A percentile compares a stretch with the other conserved stretches of the same genome.
Conservation (phyloP, 2,113 vertebrate genomes). For the Embiotoca jacksoni region DNA sequence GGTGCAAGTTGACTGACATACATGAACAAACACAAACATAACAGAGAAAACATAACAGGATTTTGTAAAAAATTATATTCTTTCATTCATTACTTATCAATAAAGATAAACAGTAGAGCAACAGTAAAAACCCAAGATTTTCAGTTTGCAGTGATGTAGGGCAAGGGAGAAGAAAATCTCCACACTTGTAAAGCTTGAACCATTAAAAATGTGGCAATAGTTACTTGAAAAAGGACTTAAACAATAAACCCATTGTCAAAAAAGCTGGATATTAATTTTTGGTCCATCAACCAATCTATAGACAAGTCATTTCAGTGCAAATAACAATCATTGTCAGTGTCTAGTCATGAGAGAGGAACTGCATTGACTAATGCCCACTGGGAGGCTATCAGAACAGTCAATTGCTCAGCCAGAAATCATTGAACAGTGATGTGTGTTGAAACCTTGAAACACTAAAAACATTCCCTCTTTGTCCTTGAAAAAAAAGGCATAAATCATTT, state of each 20-base stretch:
- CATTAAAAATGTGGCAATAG: no score
- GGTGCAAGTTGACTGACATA: not conserved
- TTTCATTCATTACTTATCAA: not conserved
- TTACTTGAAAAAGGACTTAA: no score
- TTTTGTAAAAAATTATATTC: not conserved
- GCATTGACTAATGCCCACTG: no score
- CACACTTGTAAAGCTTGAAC: not conserved
- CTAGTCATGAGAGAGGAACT: no score
- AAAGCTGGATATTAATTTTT: no score
- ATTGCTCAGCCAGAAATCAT: conserved; percentile 2
- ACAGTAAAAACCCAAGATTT: not conserved
- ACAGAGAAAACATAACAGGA: not conserved
- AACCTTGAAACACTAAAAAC: not conserved
- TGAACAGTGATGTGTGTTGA: not conserved
- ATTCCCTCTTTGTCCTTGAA: not conserved
- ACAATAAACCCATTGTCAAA: no score
- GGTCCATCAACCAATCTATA: not conserved
- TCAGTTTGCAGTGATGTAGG: not conserved
- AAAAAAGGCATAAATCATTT: not conserved
- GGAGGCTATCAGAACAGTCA: no score
- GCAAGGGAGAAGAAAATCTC: not conserved
- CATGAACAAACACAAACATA: not conserved
- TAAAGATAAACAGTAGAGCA: not conserved
- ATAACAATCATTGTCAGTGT: not conserved
- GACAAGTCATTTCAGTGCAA: no score